Evolutionary conservation across 2,113 vertebrate genomes (phyloP).

Genomic region (Platycercus adscitus): DNA sequence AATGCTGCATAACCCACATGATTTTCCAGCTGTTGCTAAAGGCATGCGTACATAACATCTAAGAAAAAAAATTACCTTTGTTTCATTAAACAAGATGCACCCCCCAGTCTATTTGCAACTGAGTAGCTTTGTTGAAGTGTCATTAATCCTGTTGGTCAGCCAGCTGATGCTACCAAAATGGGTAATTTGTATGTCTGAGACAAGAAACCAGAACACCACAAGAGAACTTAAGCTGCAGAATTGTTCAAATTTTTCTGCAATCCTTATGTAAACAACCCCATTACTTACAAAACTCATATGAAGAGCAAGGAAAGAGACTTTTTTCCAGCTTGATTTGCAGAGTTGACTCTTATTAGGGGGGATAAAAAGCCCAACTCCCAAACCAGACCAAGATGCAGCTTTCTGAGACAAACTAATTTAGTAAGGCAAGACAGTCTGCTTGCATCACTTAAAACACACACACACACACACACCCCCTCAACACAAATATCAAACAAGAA

Average conservation of each 20-base stretch:
- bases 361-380: not conserved
- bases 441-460: not conserved
- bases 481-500: not conserved
- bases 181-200: not conserved
- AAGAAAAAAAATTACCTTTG: not conserved
- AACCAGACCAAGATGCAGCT: not conserved
- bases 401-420: not conserved
- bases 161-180: not conserved
- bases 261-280: not conserved
- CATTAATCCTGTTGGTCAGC: not conserved
- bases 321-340: not conserved
- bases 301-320: not conserved
- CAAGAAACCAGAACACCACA: not conserved
- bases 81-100: not conserved
- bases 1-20: not conserved
- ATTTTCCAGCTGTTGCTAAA: not conserved
- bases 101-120: not conserved
- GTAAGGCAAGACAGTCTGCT: not conserved
- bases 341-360: not conserved
- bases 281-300: not conserved
- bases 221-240: not conserved
- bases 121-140: not conserved
- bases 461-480: not conserved
- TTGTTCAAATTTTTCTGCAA: not conserved
- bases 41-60: accelerated